These are phyloP conservation scores for Osmerus eperlanus DNA, from an alignment of 2,113 vertebrate genomes.

Conservation along the genomic window DNA sequence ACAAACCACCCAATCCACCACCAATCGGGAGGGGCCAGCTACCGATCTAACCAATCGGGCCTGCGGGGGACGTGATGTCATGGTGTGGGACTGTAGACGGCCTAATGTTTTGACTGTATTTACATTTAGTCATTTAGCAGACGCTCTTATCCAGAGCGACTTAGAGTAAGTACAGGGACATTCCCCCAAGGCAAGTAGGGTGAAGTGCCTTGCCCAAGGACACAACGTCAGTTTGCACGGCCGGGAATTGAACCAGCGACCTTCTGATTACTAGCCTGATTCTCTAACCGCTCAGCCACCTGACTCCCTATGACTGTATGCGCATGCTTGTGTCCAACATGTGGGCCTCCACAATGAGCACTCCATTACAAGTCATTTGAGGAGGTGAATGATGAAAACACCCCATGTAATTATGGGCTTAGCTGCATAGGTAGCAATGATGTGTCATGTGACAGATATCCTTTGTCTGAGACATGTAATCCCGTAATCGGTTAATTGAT, in stretches of 20 bases:
- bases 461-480: conserved; percentile 33
- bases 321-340: conserved; percentile 14
- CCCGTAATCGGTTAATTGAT: conserved; percentile 15
- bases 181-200: no score
- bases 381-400: conserved; percentile 10
- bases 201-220: no score
- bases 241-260: no score
- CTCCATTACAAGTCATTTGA: background rate
- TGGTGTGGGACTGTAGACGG: background rate
- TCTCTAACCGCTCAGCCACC: no score
- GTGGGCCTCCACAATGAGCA: background rate
- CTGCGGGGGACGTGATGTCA: conserved; percentile 38
- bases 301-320: conserved; percentile 8
- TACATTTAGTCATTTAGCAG: no score
- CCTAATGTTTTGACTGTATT: background rate
- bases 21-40: background rate
- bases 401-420: conserved; percentile 40
- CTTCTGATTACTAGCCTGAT: no score
- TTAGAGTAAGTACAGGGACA: no score
- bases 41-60: conserved; percentile 18
- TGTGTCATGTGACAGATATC: conserved; percentile 28
- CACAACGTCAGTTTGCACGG: no score
- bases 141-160: no score
- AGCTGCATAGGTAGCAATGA: conserved; percentile 26
- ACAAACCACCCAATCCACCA: background rate